Conservation (phyloP, 1,140 invertebrate species). For the Atta colombica region DNA sequence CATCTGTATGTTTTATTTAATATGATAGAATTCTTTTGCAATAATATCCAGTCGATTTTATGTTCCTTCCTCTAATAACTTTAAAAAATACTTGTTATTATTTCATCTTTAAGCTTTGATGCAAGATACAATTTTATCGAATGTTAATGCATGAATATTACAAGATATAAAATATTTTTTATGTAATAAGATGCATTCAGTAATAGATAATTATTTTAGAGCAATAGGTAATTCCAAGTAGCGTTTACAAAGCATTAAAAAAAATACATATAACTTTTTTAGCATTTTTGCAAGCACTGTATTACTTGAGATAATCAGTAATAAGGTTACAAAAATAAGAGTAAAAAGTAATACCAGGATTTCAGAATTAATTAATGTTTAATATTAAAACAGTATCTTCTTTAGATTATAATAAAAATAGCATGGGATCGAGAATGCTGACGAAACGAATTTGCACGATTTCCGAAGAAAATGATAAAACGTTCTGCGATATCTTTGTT, state of each 20-base stretch:
- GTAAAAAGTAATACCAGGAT: background rate
- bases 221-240: too few relatives aligned
- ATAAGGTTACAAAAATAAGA: background rate
- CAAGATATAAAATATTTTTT: background rate
- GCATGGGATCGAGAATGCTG: background rate
- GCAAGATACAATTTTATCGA: background rate
- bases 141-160: background rate
- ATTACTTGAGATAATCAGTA: background rate
- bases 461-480: slow-evolving; percentile 29
- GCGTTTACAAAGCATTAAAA: too few relatives aligned
- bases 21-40: too few relatives aligned
- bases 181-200: background rate
- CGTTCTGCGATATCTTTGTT: slow-evolving; percentile 54
- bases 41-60: too few relatives aligned
- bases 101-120: background rate
- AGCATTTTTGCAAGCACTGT: too few relatives aligned
- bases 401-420: background rate
- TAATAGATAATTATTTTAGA: too few relatives aligned
- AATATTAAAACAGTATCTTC: background rate
- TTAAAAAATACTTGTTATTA: background rate
- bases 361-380: background rate
- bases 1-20: too few relatives aligned
- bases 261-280: too few relatives aligned
- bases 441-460: background rate
- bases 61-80: too few relatives aligned